These are phyloP conservation scores for Fissipunctia ypsillon DNA, from an alignment of 2,888 invertebrate genomes.

Conservation along the genomic window DNA sequence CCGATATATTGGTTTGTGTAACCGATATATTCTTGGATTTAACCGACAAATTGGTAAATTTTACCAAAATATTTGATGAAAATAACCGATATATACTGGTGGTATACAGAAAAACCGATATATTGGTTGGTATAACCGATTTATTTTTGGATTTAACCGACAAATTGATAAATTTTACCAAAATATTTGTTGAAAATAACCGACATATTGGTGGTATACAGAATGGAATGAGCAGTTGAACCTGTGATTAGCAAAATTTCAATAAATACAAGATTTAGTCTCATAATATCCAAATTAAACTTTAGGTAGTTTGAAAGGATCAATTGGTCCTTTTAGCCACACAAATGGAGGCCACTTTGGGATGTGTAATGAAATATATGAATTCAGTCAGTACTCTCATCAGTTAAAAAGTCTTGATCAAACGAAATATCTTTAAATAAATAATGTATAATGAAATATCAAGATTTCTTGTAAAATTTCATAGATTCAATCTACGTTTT, in stretches of 20 bases:
- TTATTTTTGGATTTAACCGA: not conserved
- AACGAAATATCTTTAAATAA: slow-evolving; percentile 36
- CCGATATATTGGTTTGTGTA: not conserved
- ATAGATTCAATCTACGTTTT: slow-evolving; percentile 61
- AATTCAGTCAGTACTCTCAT: slow-evolving; percentile 22
- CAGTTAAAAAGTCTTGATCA: not conserved
- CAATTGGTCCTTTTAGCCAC: not conserved
- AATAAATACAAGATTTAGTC: not conserved
- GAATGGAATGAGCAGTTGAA: too few relatives aligned
- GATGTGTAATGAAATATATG: not conserved
- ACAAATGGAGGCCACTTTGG: too few relatives aligned
- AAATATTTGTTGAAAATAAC: not conserved
- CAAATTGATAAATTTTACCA: not conserved
- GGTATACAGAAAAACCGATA: not conserved
- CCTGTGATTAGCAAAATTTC: not conserved
- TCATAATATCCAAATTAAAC: not conserved
- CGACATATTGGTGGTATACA: not conserved
- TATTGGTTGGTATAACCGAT: not conserved
- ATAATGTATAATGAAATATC: slow-evolving; percentile 27
- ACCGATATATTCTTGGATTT: not conserved
- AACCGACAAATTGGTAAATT: not conserved
- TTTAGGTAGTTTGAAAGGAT: not conserved
- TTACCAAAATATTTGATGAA: not conserved
- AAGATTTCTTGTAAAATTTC: slow-evolving; percentile 37
- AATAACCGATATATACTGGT: not conserved